A percentile compares a stretch with the other conserved stretches of the same genome.
Evolutionary conservation across 2,113 vertebrate genomes (phyloP).

Genomic region (Clinocottus analis): DNA sequence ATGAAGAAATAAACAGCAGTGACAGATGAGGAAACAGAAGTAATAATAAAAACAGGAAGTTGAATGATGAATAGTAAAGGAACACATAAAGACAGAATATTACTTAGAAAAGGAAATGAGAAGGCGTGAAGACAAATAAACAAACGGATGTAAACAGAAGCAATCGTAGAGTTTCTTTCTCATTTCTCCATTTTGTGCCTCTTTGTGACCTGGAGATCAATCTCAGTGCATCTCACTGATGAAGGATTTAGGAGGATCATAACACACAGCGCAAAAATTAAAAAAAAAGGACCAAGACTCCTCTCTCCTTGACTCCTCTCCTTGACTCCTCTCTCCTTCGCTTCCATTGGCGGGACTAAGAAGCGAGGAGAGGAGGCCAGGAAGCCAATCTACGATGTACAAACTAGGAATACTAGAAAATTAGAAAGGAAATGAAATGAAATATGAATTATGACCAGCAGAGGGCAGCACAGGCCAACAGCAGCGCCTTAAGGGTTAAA

Average conservation of each 20-base stretch:
- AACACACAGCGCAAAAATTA: no score
- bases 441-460: slow-evolving; percentile 34
- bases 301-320: no score
- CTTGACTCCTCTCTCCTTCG: no score
- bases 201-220: no score
- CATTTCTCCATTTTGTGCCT: neutral
- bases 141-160: neutral
- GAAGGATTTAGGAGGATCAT: neutral
- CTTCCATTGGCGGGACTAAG: no score
- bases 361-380: neutral
- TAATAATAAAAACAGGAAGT: neutral
- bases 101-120: neutral
- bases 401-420: neutral
- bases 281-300: no score
- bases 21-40: slow-evolving; percentile 29
- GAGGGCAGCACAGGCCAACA: slow-evolving; percentile 47
- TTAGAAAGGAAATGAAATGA: no score
- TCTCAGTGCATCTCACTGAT: neutral
- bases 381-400: neutral
- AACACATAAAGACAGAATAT: slow-evolving; percentile 10
- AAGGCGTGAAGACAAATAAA: slow-evolving; percentile 3
- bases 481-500: neutral
- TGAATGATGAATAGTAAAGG: neutral
- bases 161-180: neutral
- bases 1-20: slow-evolving; percentile 6